phyloP scores from a whole-genome alignment of 2,113 vertebrate species.

The Eulemur macaco region DNA sequence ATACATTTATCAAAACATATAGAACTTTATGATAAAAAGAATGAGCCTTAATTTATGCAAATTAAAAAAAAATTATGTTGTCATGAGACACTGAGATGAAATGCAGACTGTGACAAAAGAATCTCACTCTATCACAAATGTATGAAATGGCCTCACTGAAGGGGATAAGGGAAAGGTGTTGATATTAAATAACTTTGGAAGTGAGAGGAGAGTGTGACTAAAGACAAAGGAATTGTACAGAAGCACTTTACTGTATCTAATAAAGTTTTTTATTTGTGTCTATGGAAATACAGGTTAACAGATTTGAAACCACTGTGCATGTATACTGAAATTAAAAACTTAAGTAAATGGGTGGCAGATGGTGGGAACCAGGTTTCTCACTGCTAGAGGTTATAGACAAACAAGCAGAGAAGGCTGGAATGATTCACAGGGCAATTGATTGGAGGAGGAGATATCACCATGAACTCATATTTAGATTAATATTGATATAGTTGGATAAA shows the following conservation, averaged over 20 bases:
- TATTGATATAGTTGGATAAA: not conserved
- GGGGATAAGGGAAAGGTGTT: not conserved
- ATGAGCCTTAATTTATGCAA: not conserved
- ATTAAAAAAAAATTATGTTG: not conserved
- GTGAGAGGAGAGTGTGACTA: not conserved
- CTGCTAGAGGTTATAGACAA: not conserved
- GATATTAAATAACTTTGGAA: not conserved
- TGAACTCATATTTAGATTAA: not conserved
- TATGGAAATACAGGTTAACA: not conserved
- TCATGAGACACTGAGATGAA: not conserved
- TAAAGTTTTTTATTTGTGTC: not conserved
- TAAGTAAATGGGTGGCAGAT: not conserved
- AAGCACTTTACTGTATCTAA: not conserved
- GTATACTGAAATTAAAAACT: not conserved
- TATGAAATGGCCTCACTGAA: not conserved
- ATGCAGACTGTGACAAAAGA: not conserved
- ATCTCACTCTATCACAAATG: not conserved
- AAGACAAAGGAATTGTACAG: not conserved
- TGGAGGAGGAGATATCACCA: not conserved
- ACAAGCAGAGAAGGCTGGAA: not conserved
- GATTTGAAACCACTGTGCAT: not conserved
- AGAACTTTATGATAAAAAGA: not conserved
- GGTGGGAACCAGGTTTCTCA: not conserved
- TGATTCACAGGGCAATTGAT: not conserved
- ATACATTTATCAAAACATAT: not conserved